These are phyloP conservation scores for Petrocephalus schoutedeni DNA, from an alignment of 2,797 vertebrate genomes.

Conservation along the genomic window DNA sequence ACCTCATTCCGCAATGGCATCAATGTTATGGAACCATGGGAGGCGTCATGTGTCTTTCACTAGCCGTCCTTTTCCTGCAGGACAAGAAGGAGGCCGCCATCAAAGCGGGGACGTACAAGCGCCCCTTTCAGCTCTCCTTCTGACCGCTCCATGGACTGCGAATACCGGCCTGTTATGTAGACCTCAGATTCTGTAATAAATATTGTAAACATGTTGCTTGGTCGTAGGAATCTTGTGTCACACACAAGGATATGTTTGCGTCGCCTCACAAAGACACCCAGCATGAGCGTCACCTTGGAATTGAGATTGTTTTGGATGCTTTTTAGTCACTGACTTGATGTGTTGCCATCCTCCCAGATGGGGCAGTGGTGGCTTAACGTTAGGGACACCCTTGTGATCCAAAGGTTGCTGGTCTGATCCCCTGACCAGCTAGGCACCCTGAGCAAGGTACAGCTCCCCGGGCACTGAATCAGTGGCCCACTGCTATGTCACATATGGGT, in stretches of 20 bases:
- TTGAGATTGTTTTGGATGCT: background rate
- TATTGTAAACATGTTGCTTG: slow-evolving; percentile 52
- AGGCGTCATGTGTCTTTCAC: slow-evolving; percentile 30
- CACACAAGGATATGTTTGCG: background rate
- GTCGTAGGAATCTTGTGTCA: slow-evolving; percentile 39
- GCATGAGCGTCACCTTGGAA: background rate
- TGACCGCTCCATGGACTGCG: slow-evolving; percentile 52
- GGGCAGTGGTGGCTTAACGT: no score
- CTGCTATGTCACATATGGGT: no score
- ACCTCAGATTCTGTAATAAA: slow-evolving; percentile 43
- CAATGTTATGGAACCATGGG: background rate
- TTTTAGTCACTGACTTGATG: background rate
- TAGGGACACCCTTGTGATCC: no score
- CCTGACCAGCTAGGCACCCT: no score
- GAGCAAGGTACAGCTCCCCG: no score
- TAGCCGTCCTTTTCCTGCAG: slow-evolving; percentile 57
- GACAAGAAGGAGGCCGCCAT: slow-evolving; percentile 69
- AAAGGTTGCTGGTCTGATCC: no score
- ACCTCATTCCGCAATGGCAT: background rate
- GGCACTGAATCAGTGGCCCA: no score
- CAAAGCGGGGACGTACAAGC: slow-evolving; percentile 67
- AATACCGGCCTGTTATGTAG: slow-evolving; percentile 35
- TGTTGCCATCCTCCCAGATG: background rate
- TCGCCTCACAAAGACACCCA: background rate
- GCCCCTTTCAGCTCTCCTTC: slow-evolving; percentile 51